These are phyloP conservation scores for Pterobdella sp. DNA, from an alignment of 2,888 invertebrate species.

Conservation along the genomic window DNA sequence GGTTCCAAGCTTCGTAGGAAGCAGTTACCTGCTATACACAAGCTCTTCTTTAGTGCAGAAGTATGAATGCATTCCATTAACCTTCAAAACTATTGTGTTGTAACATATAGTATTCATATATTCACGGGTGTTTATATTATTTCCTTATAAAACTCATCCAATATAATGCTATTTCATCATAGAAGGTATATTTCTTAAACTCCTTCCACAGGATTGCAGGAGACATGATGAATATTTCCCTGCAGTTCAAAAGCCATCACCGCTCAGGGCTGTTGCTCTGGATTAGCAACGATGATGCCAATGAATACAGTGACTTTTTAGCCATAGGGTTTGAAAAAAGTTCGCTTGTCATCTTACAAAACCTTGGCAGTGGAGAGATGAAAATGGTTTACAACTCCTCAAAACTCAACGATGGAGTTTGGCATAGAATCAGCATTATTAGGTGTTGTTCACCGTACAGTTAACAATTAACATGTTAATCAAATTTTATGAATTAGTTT, in stretches of 20 bases:
- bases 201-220: conserved; percentile 32
- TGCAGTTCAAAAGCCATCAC: conserved; percentile 69
- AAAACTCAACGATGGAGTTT: conserved; percentile 77
- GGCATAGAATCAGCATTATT: conserved; percentile 69
- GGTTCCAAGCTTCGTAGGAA: conserved; percentile 71
- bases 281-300: conserved; percentile 64
- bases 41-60: conserved; percentile 52
- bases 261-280: conserved; percentile 71
- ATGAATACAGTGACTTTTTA: conserved; percentile 62
- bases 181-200: neutral
- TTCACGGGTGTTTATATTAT: no score
- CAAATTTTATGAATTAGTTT: neutral
- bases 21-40: conserved; percentile 77
- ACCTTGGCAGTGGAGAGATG: conserved; percentile 78
- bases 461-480: neutral
- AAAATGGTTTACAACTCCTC: conserved; percentile 75
- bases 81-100: neutral
- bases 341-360: conserved; percentile 58
- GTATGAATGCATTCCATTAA: conserved; percentile 19
- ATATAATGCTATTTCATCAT: neutral
- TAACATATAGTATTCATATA: neutral
- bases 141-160: no score
- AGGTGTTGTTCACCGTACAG: conserved; percentile 60
- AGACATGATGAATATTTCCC: conserved; percentile 64
- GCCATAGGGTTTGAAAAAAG: conserved; percentile 75